Percentiles rank a stretch among this genome's conserved stretches.
Evolutionary conservation across 2,113 vertebrate genomes (phyloP).

Genomic region (Aplodontia rufa): DNA sequence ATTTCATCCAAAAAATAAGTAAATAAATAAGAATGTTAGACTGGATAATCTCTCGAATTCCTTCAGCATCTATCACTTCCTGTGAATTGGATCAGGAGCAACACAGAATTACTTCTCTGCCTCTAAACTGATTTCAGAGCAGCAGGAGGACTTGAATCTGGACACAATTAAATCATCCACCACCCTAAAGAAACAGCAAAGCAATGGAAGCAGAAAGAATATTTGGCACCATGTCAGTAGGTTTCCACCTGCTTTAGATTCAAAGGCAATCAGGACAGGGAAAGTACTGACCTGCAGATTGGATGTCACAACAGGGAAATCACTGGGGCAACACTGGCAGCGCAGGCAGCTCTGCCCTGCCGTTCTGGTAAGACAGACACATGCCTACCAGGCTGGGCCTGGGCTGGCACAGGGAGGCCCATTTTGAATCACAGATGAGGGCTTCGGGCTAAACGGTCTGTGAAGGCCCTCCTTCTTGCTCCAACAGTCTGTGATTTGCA

Average conservation of each 20-base stretch:
- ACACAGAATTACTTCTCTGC: neutral
- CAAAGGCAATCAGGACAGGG: neutral
- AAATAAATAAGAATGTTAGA: neutral
- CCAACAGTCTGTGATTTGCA: constrained; percentile 62
- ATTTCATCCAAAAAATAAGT: neutral
- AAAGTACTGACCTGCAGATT: neutral
- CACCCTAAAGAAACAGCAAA: neutral
- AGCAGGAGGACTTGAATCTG: neutral
- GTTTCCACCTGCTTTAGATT: neutral
- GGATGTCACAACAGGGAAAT: neutral
- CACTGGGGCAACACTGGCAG: neutral
- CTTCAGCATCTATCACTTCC: neutral
- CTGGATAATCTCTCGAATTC: neutral
- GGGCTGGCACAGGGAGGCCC: neutral
- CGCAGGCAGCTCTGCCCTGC: neutral
- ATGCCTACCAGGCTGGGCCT: neutral
- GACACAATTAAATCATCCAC: neutral
- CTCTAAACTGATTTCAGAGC: neutral
- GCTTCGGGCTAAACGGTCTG: neutral
- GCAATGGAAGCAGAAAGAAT: neutral
- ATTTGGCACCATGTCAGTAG: neutral
- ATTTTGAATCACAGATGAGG: neutral
- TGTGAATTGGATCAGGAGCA: neutral
- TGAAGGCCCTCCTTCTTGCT: neutral
- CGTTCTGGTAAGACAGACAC: neutral